phyloP scores from a whole-genome alignment of 2,888 invertebrate species.

The Psylliodes chrysocephalus region DNA sequence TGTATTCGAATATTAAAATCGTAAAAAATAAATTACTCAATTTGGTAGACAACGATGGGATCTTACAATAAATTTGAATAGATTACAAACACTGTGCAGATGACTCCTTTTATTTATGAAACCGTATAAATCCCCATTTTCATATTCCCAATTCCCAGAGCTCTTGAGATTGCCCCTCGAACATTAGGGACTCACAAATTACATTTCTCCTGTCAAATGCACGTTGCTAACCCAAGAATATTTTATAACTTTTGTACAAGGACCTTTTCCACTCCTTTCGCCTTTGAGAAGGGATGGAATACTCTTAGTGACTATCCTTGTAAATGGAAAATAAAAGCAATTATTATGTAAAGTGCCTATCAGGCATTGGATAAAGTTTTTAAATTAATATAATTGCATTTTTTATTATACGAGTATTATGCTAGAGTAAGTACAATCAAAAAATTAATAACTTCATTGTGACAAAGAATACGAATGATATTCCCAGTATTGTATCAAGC shows the following conservation, averaged over 20 bases:
- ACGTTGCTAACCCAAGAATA: slow-evolving; percentile 55
- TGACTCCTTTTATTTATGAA: slow-evolving; percentile 57
- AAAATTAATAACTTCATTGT: no score
- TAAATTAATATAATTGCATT: no score
- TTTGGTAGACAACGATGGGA: slow-evolving; percentile 11
- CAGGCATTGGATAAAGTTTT: no score
- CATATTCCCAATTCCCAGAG: slow-evolving; percentile 58
- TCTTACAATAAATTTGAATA: slow-evolving; percentile 45
- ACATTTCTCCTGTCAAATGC: slow-evolving; percentile 59
- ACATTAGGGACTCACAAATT: slow-evolving; percentile 60
- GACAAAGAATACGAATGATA: no score
- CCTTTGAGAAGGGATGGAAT: slow-evolving; percentile 7
- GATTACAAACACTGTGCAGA: slow-evolving; percentile 49
- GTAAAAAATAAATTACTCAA: slow-evolving; percentile 22
- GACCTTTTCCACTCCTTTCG: slow-evolving; percentile 43
- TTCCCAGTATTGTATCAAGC: no score
- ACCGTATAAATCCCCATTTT: slow-evolving; percentile 59
- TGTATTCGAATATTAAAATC: background rate
- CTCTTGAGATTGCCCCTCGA: slow-evolving; percentile 54
- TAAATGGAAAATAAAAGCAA: background rate
- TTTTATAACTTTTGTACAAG: slow-evolving; percentile 57
- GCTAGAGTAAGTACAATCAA: no score
- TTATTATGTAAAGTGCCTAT: background rate
- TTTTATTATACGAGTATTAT: no score
- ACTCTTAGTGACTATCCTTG: slow-evolving; percentile 4